Percentiles rank a stretch among this genome's conserved stretches.
Evolutionary conservation across 2,888 invertebrate species (phyloP).

Genomic region (Nephrocerus scutellatus): DNA sequence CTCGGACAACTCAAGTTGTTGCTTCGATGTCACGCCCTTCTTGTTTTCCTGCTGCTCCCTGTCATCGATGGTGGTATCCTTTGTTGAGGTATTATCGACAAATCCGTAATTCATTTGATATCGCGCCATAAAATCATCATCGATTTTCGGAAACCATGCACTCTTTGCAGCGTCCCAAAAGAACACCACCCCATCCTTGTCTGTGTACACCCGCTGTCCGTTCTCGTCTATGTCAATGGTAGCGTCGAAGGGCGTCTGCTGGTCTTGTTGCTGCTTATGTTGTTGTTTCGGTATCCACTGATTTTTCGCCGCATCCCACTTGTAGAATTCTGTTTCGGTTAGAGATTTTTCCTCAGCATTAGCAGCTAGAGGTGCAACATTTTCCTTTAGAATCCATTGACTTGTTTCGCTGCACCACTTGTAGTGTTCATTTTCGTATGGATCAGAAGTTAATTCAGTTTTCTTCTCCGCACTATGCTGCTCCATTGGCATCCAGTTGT

Average conservation of each 20-base stretch:
- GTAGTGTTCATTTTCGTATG: conserved; percentile 45
- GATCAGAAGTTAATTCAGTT: conserved; percentile 21
- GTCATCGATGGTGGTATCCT: conserved; percentile 29
- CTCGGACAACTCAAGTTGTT: conserved; percentile 33
- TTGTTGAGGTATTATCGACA: conserved; percentile 53
- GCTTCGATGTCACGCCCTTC: conserved; percentile 27
- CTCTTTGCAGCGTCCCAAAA: conserved; percentile 87
- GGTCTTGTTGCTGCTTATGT: conserved; percentile 5
- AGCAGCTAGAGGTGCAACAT: conserved; percentile 23
- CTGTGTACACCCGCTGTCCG: conserved; percentile 72
- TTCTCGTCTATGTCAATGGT: conserved; percentile 69
- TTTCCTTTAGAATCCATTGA: conserved; percentile 49
- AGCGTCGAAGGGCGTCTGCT: conserved; percentile 32
- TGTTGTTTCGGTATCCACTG: conserved; percentile 51
- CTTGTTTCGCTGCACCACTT: conserved; percentile 44
- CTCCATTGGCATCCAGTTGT: conserved; percentile 48
- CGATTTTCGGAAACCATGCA: conserved; percentile 96
- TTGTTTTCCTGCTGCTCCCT: conserved; percentile 29
- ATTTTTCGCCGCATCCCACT: conserved; percentile 56
- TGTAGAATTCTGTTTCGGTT: conserved; percentile 49
- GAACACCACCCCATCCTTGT: conserved; percentile 79
- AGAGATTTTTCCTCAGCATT: conserved; percentile 7
- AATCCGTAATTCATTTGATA: conserved; percentile 96
- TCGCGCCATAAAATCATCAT: conserved; percentile 91
- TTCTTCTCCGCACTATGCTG: conserved; percentile 21